Evolutionary conservation across 2,113 vertebrate species (phyloP), one percentile per base, ranked within the genome.

Genomic region (Bombycilla garrulus): DNA sequence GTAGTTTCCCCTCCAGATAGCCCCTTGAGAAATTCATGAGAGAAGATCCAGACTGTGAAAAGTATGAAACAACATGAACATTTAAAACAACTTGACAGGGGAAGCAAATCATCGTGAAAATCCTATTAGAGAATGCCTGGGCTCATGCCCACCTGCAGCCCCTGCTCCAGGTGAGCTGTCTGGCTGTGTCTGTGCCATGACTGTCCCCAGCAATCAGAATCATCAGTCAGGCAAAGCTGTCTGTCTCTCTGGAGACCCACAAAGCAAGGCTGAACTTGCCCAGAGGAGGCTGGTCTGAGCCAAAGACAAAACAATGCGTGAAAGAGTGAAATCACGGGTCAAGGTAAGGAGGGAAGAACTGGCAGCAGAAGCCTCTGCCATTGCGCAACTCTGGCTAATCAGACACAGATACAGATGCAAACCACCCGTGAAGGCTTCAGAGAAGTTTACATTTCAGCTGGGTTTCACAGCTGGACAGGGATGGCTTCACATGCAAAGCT

Each of bases 1-100:
- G 90, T 85, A 97, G 81, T 93, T 95, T 96, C 51, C 94, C 90
- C 84, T 94, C 60, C 88, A 93, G 85, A 93, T 90, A 94, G 90
- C 95, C 97, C 93, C 91, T 93, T 93, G 94, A 95, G 97, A 97
- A 96, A 97, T 76, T 85, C 53, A 81, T 74, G 81, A 94, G 95
- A 95, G 95, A 94, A 96, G 95, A 95, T 79, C 94, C 96, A 96
- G 94, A 94, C 95, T 94, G 96, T 96, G 96, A 94, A 96, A 95
- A 96, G 92, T 76, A 92, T 76, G 38, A 38, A 38, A 38, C 38
- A 38, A 38, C 38, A 38, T 38, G 38, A 38, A 38, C 38, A 38
- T 38, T 38, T 81, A 86, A 95, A 96, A 86, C 89, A 92, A 94
- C 88, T 92, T 31, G 92, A 96, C 87, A 90, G 69, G 72, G 86